Evolutionary conservation across 2,797 vertebrate species (phyloP), one percentile per base, ranked within the genome.

Genomic region (Amblyopsis hoosieri): DNA sequence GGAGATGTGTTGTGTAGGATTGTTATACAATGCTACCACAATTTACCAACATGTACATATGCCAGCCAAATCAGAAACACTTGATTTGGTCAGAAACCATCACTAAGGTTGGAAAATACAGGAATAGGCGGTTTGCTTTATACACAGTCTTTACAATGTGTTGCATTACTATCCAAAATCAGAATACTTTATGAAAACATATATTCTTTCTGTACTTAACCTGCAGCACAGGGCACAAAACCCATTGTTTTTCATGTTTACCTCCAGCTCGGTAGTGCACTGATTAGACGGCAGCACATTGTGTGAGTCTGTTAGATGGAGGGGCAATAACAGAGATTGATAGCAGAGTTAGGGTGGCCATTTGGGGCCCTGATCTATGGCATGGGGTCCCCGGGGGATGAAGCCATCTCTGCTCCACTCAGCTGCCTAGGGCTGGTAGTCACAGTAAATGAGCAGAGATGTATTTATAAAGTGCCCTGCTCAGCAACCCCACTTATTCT

Each of bases 381-480:
- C 76, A 61, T 50, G 0, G 54, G 69, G 62, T 89, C 85, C 78
- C 83, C 49, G 37, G 50, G 83, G 87, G 90, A 93, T 91, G 84
- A 91, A 93, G 90, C 85, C 86, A 90, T 90, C 82, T 78, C 56
- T 50, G 80, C 76, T 63, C 54, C 67, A 72, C 72, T 81, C 66
- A 70, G 75, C 80, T 69, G 76, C 71, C 81, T 80, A 79, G 86
- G 74, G 78, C 80, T 52, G 72, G 71, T 76, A 74, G 84, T 80
- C 87, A 83, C 85, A 84, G 87, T 90, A 91, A 91, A 85, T 86
- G 86, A 79, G 85, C 85, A 66, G 89, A 89, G 86, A 91, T 90
- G 89, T 91, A 91, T 88, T 93, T 92, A 91, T 92, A 91, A 91
- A 92, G 87, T 75, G 90, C 81, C 83, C 88, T 81, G 79, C 86